Evolutionary conservation across 2,888 invertebrate species (phyloP).

Genomic region (Cephus runcator): DNA sequence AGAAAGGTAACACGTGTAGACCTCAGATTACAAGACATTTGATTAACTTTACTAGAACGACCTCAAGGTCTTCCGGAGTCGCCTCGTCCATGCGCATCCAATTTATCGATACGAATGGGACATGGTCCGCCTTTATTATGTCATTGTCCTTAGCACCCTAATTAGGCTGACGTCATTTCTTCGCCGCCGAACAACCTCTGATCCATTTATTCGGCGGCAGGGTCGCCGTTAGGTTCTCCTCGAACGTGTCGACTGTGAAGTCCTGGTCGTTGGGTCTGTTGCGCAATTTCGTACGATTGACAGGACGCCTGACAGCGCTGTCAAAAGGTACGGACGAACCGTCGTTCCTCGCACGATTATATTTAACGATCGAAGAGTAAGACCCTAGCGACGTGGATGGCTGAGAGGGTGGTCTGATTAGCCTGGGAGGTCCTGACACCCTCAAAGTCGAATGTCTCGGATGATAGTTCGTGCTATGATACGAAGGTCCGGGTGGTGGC

Average conservation of each 20-base stretch:
- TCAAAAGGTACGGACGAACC: neutral
- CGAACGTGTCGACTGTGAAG: slow-evolving; percentile 54
- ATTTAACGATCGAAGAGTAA: slow-evolving; percentile 12
- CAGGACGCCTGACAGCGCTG: neutral
- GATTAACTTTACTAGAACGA: neutral
- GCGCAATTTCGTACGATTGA: neutral
- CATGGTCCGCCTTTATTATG: neutral
- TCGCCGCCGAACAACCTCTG: neutral
- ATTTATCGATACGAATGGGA: neutral
- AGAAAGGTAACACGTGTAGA: neutral
- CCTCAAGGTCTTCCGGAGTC: neutral
- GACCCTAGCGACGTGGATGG: slow-evolving; percentile 17
- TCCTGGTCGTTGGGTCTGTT: slow-evolving; percentile 43
- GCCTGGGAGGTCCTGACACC: slow-evolving; percentile 26
- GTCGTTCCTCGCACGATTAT: slow-evolving; percentile 6
- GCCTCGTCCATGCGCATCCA: neutral
- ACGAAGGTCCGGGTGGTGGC: slow-evolving; percentile 27
- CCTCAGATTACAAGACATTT: neutral
- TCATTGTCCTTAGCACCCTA: neutral
- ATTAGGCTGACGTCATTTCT: neutral
- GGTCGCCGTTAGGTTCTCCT: slow-evolving; percentile 46
- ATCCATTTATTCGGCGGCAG: neutral
- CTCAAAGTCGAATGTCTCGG: slow-evolving; percentile 23
- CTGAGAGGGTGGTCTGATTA: slow-evolving; percentile 28
- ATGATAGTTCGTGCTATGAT: neutral